A percentile compares a stretch with the other conserved stretches of the same genome.
Conservation (phyloP, 2,113 vertebrate species). For the Probosciger aterrimus region DNA sequence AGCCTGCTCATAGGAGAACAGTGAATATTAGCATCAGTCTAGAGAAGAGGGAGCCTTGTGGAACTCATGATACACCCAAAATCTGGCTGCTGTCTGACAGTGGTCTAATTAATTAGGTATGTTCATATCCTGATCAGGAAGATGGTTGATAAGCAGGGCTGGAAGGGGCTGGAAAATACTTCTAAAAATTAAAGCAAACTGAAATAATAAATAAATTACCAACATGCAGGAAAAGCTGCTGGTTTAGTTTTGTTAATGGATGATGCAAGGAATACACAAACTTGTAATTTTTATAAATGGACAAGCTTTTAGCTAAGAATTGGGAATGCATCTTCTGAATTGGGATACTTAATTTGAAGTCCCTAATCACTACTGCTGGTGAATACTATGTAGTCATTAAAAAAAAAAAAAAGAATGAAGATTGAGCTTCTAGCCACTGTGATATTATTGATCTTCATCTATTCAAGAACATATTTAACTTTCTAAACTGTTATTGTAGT, state of each 20-base stretch:
- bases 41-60: background rate
- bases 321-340: background rate
- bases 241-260: background rate
- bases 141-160: background rate
- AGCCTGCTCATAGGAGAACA: background rate
- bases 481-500: background rate
- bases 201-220: background rate
- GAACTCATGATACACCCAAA: background rate
- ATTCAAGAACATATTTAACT: background rate
- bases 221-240: background rate
- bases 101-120: too few relatives aligned
- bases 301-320: background rate
- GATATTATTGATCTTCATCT: background rate
- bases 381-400: background rate
- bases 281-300: background rate
- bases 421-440: background rate
- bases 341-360: background rate
- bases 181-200: background rate
- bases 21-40: background rate
- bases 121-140: background rate
- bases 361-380: background rate
- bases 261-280: background rate
- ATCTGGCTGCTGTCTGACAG: background rate
- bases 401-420: background rate
- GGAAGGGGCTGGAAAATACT: background rate